Conservation (phyloP, 2,888 invertebrate genomes). For the Chrysina gloriosa region DNA sequence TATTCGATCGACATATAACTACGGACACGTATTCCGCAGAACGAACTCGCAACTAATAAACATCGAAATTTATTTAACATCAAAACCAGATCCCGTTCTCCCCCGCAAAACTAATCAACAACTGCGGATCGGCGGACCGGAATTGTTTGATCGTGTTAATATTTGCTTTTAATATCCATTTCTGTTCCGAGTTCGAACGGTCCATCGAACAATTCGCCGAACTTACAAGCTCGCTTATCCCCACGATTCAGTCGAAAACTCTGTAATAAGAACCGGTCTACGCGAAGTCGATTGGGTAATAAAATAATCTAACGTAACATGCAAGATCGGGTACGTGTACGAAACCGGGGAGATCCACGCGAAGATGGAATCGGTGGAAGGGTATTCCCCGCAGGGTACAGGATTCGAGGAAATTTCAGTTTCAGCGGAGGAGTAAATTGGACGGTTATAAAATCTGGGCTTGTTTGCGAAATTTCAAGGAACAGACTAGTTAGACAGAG, state of each 20-base stretch:
- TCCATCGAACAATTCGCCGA: conserved; percentile 6
- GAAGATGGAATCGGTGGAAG: not conserved
- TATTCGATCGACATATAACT: too few relatives aligned
- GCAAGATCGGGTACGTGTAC: not conserved
- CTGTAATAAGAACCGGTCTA: conserved; percentile 12
- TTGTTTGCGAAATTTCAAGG: too few relatives aligned
- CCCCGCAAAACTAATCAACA: conserved; percentile 20
- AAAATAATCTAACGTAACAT: conserved; percentile 1
- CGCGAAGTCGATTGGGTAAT: conserved; percentile 6
- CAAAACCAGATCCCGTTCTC: not conserved
- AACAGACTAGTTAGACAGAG: too few relatives aligned
- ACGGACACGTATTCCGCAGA: not conserved
- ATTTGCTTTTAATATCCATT: conserved; percentile 32
- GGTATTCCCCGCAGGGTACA: too few relatives aligned
- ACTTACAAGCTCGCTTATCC: not conserved
- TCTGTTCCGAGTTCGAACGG: conserved; percentile 17
- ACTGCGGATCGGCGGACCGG: conserved; percentile 7
- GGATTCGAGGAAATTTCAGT: too few relatives aligned
- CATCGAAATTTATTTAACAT: not conserved
- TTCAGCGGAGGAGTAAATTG: too few relatives aligned
- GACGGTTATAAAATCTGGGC: too few relatives aligned
- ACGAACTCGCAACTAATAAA: not conserved
- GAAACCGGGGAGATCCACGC: not conserved
- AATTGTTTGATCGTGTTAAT: conserved; percentile 27
- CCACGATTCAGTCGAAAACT: not conserved